Conservation (phyloP, 2,888 invertebrate species). For the Dryococelus australis region DNA sequence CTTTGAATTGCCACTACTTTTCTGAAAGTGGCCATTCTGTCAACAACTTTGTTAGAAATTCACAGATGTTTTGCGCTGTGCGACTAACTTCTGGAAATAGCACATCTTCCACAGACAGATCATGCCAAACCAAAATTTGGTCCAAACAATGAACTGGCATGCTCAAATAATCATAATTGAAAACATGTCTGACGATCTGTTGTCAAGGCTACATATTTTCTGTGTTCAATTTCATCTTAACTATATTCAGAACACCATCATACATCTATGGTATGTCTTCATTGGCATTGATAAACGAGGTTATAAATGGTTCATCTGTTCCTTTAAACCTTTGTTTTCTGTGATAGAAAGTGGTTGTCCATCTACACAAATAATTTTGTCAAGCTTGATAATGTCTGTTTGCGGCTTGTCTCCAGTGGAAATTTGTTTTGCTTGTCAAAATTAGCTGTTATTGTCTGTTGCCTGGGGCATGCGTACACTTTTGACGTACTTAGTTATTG, state of each 20-base stretch:
- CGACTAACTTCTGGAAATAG: background rate
- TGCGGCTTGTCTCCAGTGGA: background rate
- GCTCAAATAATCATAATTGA: background rate
- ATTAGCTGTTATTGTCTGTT: background rate
- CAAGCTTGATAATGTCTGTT: background rate
- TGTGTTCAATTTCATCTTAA: background rate
- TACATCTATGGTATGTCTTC: background rate
- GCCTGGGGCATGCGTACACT: background rate
- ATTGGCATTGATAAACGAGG: background rate
- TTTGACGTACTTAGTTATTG: background rate
- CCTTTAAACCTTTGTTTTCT: background rate
- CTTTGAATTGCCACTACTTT: background rate
- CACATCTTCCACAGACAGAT: background rate
- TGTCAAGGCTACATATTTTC: background rate
- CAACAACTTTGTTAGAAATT: background rate
- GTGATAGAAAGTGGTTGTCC: background rate
- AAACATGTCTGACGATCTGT: background rate
- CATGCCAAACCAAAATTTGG: background rate
- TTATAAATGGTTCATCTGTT: background rate
- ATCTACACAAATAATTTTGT: background rate
- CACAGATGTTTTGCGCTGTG: background rate
- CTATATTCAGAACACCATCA: background rate
- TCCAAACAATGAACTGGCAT: background rate
- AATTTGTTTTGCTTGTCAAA: constrained; percentile 1
- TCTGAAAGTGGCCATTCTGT: background rate